Conservation (phyloP, 2,888 invertebrate species). For the Scaptomyza caliginosa region DNA sequence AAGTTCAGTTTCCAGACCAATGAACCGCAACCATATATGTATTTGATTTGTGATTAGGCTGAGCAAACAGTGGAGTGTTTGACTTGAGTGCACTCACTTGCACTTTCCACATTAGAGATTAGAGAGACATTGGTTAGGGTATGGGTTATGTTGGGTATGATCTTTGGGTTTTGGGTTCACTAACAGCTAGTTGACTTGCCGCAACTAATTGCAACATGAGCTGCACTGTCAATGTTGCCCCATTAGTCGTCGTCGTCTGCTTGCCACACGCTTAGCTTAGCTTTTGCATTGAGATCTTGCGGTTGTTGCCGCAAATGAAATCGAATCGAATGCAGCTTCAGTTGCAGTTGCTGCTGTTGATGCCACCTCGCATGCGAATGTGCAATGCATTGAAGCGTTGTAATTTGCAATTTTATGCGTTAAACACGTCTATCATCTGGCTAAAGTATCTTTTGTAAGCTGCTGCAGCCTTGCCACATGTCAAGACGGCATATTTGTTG, state of each 20-base stretch:
- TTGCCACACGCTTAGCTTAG: constrained; percentile 69
- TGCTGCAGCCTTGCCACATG: constrained; percentile 45
- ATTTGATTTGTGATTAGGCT: constrained; percentile 71
- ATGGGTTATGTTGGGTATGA: not conserved
- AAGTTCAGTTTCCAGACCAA: constrained; percentile 38
- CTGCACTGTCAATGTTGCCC: constrained; percentile 62
- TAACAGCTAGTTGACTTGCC: constrained; percentile 63
- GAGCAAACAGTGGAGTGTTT: constrained; percentile 31
- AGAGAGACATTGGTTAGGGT: constrained; percentile 15
- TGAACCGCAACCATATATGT: constrained; percentile 57
- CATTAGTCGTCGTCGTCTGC: constrained; percentile 68
- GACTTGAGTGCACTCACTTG: constrained; percentile 68
- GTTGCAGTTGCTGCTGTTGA: constrained; percentile 2
- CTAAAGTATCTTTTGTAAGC: constrained; percentile 22
- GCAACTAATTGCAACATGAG: constrained; percentile 73
- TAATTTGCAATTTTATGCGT: constrained; percentile 76
- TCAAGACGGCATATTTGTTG: constrained; percentile 44
- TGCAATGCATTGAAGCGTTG: constrained; percentile 61
- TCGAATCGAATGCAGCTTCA: constrained; percentile 57
- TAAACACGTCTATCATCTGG: constrained; percentile 59
- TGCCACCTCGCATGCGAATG: constrained; percentile 52
- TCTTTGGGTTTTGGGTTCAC: constrained; percentile 60
- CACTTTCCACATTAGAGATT: constrained; percentile 70
- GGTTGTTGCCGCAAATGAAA: constrained; percentile 65
- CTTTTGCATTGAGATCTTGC: constrained; percentile 30